Evolutionary conservation across 2,113 vertebrate species (phyloP), one percentile per base, ranked within the genome.

Genomic region (Cettia cetti): DNA sequence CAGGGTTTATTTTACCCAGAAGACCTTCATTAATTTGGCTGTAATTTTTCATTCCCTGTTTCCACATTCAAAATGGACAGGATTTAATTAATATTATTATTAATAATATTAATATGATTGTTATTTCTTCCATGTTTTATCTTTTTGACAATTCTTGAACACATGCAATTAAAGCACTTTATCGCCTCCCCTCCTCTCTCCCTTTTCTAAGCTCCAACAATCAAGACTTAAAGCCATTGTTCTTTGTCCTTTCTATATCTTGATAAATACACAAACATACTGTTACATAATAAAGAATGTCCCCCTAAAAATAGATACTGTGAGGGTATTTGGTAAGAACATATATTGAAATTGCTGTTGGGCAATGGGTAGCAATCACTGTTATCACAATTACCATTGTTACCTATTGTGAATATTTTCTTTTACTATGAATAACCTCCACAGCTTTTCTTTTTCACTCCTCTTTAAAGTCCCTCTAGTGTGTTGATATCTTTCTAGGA

Each of bases 401-500:
- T 82, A 50, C 11, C 17, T 59, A 13, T 26, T 63, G 15, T 15
- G 13, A 15, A 15, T 59, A n/a, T 68, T 71, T 95, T 80, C 31
- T 65, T 76, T 82, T 57, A 56, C 23, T 54, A 14, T 22, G 86
- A 20, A 68, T 45, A 26, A 42, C 5, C 45, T 82, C 47, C 44
- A 63, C 5, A 28, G 23, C 15, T 37, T 65, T 83, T 91, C 37
- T 90, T 83, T 83, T 9, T 56, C 27, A 16, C 4, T 60, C 14
- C 27, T 86, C 23, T 59, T 65, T 31, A 64, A 88, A 88, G 68
- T 85, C 50, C 45, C 27, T 54, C 40, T 63, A 24, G 10, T 64
- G 74, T 68, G 31, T 71, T 75, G 61, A 13, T 84, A 24, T 52
- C 75, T 81, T 95, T 96, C 92, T 70, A 96, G 79, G 66, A 94